These are phyloP conservation scores for Lasiurus borealis DNA, from an alignment of 2,113 vertebrate species.

Conservation along the genomic window DNA sequence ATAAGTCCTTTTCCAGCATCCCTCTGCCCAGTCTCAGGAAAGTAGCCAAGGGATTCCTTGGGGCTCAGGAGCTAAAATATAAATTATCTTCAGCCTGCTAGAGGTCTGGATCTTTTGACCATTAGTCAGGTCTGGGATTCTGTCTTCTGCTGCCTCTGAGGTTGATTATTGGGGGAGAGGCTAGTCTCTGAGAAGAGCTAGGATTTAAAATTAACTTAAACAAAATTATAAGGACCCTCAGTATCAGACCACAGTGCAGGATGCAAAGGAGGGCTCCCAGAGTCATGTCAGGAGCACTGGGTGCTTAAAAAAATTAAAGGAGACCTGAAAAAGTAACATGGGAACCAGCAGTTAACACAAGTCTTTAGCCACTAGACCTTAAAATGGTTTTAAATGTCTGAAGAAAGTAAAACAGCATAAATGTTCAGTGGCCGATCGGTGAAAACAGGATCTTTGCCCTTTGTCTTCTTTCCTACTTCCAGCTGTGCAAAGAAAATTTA, in stretches of 20 bases:
- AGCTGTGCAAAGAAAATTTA: background rate
- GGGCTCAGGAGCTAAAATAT: background rate
- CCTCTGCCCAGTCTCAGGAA: background rate
- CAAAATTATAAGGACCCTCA: background rate
- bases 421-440: background rate
- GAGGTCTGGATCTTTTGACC: background rate
- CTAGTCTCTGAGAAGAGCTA: background rate
- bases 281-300: no score
- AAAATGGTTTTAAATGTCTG: slow-evolving; percentile 3
- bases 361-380: background rate
- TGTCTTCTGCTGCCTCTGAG: background rate
- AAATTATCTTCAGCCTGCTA: background rate
- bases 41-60: background rate
- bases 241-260: background rate
- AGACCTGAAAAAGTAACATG: background rate
- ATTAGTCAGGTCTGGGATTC: background rate
- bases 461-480: background rate
- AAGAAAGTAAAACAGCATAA: background rate
- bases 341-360: background rate
- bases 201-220: background rate
- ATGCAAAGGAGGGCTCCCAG: background rate
- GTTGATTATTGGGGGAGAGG: background rate
- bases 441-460: background rate
- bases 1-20: background rate
- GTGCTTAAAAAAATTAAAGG: background rate